Evolutionary conservation across 2,888 invertebrate species (phyloP), one percentile per base, ranked within the genome.

Genomic region (Dioctria linearis): DNA sequence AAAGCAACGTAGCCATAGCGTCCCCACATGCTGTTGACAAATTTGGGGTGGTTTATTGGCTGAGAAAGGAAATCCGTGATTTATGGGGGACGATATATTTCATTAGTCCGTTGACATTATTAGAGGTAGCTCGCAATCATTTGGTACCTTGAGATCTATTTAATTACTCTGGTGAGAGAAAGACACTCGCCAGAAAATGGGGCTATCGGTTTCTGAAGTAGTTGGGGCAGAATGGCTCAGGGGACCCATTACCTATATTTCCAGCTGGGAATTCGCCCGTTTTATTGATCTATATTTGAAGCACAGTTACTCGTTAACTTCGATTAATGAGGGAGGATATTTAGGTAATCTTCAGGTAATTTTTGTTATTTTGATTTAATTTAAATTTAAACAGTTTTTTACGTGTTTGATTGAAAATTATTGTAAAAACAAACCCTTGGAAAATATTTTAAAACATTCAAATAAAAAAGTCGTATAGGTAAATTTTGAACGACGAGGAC

Each of bases 11-110:
- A 51, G 13, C 43, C 37, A 37, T 37, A 54, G 13, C 66, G 42
- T 13, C 66, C 43, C 79, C 66, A 59, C 67, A 79, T 79, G 66
- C 67, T 79, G 80, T 75, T 78, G 79, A 80, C 82, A 67, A 78
- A 79, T 75, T 79, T 78, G 71, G 73, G 80, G 80, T 78, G 79
- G 80, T 82, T 83, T 82, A 83, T 83, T 83, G 82, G 82, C 71
- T 83, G 80, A 80, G 63, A 82, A 81, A 81, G 83, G 83, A 83
- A 82, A 82, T 82, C 81, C 73, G 82, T 83, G 83, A 83, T 83
- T 83, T 83, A 83, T 82, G 73, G 75, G 40, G 78, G 73, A 49
- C 78, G 78, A 82, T 82, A 80, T 78, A 80, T 81, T 81, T 81
- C 80, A 81, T 81, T 81, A 81, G 78, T 37, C 66, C 76, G 63